Conservation (phyloP, 2,888 invertebrate genomes). For the Caenorhabditis becei region DNA sequence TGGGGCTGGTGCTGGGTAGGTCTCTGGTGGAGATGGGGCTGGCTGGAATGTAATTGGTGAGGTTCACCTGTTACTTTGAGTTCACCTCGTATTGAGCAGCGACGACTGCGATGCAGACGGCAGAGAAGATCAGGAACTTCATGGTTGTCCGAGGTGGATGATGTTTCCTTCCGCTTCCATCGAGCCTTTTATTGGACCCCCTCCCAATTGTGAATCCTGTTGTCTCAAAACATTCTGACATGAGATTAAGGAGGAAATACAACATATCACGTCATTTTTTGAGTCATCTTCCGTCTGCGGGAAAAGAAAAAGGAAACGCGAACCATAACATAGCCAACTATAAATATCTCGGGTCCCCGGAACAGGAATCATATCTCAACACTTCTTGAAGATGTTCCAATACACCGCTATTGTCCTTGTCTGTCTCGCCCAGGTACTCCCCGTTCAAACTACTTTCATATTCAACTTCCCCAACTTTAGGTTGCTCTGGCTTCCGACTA, state of each 20-base stretch:
- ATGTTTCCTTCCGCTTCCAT: background rate
- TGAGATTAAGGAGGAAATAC: background rate
- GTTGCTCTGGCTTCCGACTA: conserved; percentile 16
- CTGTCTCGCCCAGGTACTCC: conserved; percentile 7
- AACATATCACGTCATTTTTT: conserved; percentile 7
- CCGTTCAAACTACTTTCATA: background rate
- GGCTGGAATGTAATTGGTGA: background rate
- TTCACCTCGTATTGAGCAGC: conserved; percentile 30
- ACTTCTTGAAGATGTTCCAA: conserved; percentile 20
- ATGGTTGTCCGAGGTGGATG: conserved; percentile 22
- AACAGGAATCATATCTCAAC: background rate
- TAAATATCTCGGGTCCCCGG: conserved; percentile 2
- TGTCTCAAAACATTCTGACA: conserved; percentile 26
- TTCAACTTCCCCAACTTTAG: background rate
- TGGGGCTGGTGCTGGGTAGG: background rate
- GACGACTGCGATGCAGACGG: conserved; percentile 23
- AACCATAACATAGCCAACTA: conserved; percentile 21
- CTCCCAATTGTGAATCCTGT: background rate
- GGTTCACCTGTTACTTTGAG: background rate
- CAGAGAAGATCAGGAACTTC: conserved; percentile 25
- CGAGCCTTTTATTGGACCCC: conserved; percentile 21
- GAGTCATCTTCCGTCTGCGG: conserved; percentile 14
- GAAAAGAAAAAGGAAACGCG: conserved; percentile 13
- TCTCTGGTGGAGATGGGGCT: background rate
- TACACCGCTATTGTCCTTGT: conserved; percentile 17